Percentiles rank a stretch among this genome's conserved stretches.
phyloP scores from a whole-genome alignment of 2,888 invertebrate genomes.

The Spicauda simplicius region DNA sequence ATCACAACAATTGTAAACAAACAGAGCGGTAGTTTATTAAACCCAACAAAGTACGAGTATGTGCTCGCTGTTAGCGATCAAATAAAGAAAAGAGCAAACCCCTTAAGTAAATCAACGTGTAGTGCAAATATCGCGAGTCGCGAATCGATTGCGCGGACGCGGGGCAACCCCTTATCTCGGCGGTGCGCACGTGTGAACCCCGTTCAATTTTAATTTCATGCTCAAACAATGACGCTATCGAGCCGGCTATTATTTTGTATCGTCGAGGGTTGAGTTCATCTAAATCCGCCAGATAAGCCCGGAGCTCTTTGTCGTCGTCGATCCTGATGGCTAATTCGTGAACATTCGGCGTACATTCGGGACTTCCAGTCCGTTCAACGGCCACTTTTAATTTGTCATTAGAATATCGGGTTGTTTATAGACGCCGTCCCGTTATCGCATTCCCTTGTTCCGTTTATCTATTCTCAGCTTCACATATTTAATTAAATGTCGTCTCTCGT shows the following conservation, averaged over 20 bases:
- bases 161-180: conserved; percentile 78
- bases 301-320: conserved; percentile 76
- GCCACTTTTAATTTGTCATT: conserved; percentile 69
- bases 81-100: conserved; percentile 79
- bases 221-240: conserved; percentile 85
- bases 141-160: conserved; percentile 69
- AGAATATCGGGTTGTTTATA: conserved; percentile 66
- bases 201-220: conserved; percentile 85
- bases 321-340: conserved; percentile 77
- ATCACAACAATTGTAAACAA: conserved; percentile 51
- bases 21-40: conserved; percentile 52
- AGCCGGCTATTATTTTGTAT: conserved; percentile 82
- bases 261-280: conserved; percentile 81
- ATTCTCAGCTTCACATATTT: conserved; percentile 59
- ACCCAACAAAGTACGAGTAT: conserved; percentile 57
- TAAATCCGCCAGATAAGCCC: conserved; percentile 81
- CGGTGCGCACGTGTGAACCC: conserved; percentile 83
- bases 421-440: conserved; percentile 57
- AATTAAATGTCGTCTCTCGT: conserved; percentile 55
- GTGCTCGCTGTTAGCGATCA: conserved; percentile 60
- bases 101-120: conserved; percentile 72
- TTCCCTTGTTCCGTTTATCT: conserved; percentile 56
- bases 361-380: conserved; percentile 47
- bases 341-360: conserved; percentile 45
- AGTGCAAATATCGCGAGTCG: conserved; percentile 65